Base-by-base conservation (phyloP, 2,797 vertebrate species). In the Lutjanus argentimaculatus region DNA sequence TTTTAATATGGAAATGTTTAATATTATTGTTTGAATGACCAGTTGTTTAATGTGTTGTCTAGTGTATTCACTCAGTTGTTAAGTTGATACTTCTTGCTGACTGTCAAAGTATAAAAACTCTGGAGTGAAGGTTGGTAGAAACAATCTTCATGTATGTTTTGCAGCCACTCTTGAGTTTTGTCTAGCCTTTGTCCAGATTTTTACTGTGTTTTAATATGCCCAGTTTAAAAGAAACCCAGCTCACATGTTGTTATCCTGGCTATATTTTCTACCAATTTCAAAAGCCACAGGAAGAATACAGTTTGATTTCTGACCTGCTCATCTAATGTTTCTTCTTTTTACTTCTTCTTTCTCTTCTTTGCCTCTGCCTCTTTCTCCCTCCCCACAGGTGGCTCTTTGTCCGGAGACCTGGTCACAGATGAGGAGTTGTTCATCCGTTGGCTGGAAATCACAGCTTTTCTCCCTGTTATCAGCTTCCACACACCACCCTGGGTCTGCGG, bases 361-460 rank as follows among this genome's bases (percentile, higher is more conserved):
- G 16, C n/a, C 3, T 66, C 8, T 61, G 49, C 62, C 30, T 65
- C 6, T 45, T 57, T 63, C n/a, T 59, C 16, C 30, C 7, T 58
- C 10, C 15, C 17, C 48, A 6, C 81, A 98, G 97, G 97, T 89
- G 97, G 97, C 45, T 97, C 96, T 77, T 83, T 96, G 79, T 93
- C 94, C 17, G 83, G 85, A 45, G 96, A 95, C 12, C 46, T 88
- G 62, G 74, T 95, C 0, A 90, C 89, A 67, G 96, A 98, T 79
- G 91, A 93, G 14, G 97, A 98, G 92, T 92, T 98, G 57, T 98
- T 97, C 16, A 96, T 98, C 85, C 95, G 97, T 67, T 98, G 97
- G 97, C 89, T 98, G 88, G 96, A 96, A 93, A 96, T 98, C 0
- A 88, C 92, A 81, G 96, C 96, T 0, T 98, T 98, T 81, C 96